Base-by-base conservation (phyloP, 2,113 vertebrate species). In the Mus pahari region DNA sequence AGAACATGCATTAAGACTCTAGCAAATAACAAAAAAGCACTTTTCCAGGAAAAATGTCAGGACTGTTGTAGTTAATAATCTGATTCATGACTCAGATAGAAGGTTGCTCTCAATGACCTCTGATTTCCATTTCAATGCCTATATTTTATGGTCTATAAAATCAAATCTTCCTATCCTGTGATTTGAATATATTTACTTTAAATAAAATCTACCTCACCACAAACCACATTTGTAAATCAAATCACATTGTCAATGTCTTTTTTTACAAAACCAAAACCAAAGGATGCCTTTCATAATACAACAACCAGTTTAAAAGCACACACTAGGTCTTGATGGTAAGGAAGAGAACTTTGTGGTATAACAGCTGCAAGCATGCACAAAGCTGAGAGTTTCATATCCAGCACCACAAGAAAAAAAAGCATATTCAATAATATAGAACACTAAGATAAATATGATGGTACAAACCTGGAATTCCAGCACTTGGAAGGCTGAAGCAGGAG, bases 101-200 rank as follows among this genome's bases (percentile, higher is more conserved):
- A 28, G 6, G 31, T 82, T 84, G 92, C 31, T 92, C 55, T 94
- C 89, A 81, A 42, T 79, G 93, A 95, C 86, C 88, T 92, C 89
- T 92, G 82, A 90, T 94, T 96, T 96, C 86, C 48, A 42, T 96
- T 96, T 86, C 86, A 92, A 78, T 78, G 28, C 48, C 84, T 96
- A 92, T 95, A 96, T 90, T 94, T 97, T 90, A 88, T 94, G 42
- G 48, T 90, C 75, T 92, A 95, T 75, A 91, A 96, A 95, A 92
- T 94, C 42, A 95, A 95, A 78, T 91, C 81, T 95, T 88, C 36
- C 58, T 94, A 94, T 88, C 58, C 77, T 92, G 42, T 81, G 82
- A 91, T 94, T 96, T 95, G 87, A 95, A 97, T 84, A 90, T 96
- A 92, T 92, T 95, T 88, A 94, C 86, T 97, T 97, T 96, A 96